These are phyloP conservation scores for Caenorhabditis angaria DNA, from an alignment of 2,888 invertebrate genomes.

Conservation along the genomic window DNA sequence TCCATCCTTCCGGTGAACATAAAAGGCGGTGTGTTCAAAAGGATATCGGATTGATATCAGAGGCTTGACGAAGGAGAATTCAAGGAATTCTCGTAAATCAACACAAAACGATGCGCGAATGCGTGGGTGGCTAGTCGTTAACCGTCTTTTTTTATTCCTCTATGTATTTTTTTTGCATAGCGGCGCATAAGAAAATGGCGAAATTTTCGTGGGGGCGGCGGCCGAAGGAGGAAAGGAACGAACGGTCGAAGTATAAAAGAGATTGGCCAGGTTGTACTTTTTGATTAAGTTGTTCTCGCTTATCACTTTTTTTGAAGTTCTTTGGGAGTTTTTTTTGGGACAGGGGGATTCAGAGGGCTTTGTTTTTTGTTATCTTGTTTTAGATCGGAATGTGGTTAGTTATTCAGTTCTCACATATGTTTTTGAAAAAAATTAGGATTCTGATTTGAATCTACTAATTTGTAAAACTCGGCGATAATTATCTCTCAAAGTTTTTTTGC, in stretches of 20 bases:
- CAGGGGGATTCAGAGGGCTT: not conserved
- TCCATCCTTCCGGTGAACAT: not conserved
- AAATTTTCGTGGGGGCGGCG: too few relatives aligned
- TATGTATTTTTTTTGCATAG: too few relatives aligned
- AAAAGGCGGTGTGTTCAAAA: not conserved
- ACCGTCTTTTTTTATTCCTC: not conserved
- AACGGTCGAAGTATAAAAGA: not conserved
- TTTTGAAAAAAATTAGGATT: not conserved
- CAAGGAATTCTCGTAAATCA: conserved; percentile 4
- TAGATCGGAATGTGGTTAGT: too few relatives aligned
- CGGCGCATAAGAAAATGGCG: too few relatives aligned
- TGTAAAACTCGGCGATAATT: not conserved
- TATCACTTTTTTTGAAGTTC: too few relatives aligned
- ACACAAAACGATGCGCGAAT: not conserved
- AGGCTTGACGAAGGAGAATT: not conserved
- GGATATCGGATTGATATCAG: not conserved
- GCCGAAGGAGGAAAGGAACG: not conserved
- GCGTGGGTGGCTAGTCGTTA: not conserved
- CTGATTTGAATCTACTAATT: not conserved
- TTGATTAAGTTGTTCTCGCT: too few relatives aligned
- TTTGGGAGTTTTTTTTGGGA: conserved; percentile 2
- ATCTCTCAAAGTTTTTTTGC: not conserved
- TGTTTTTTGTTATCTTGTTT: too few relatives aligned
- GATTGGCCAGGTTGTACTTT: conserved; percentile 1
- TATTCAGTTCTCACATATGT: not conserved